These are phyloP conservation scores for Eustalomyia histrio DNA, from an alignment of 2,888 invertebrate genomes.

Conservation along the genomic window DNA sequence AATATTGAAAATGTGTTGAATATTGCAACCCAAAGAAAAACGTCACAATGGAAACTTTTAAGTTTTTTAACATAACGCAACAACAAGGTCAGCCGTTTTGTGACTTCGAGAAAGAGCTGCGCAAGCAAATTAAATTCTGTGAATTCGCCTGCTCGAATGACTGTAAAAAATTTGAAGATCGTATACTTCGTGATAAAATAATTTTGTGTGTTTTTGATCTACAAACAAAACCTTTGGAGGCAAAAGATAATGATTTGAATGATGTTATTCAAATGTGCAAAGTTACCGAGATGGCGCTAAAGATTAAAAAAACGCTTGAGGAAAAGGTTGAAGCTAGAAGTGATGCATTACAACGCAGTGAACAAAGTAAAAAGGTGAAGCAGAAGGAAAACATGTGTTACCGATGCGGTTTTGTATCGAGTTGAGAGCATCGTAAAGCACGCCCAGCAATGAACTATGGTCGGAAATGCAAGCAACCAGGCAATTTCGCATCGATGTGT, in stretches of 20 bases:
- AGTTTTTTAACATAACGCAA: constrained; percentile 28
- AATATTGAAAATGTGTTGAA: too few relatives aligned
- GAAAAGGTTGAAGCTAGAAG: background rate
- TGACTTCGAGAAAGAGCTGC: constrained; percentile 31
- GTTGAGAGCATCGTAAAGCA: background rate
- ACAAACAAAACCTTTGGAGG: too few relatives aligned
- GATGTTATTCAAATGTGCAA: too few relatives aligned
- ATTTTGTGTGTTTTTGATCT: constrained; percentile 9
- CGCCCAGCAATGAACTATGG: constrained; percentile 15
- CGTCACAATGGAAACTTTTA: constrained; percentile 10
- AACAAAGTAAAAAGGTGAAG: constrained; percentile 5
- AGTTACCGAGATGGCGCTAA: too few relatives aligned
- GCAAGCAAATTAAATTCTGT: constrained; percentile 32
- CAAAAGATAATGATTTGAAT: too few relatives aligned
- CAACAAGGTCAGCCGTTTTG: constrained; percentile 35
- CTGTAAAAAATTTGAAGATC: constrained; percentile 25
- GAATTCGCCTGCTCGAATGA: background rate
- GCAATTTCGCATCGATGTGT: constrained; percentile 20
- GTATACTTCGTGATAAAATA: constrained; percentile 27
- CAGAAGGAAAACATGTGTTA: constrained; percentile 9
- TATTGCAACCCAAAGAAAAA: too few relatives aligned
- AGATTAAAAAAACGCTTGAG: constrained; percentile 1
- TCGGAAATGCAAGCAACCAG: constrained; percentile 6
- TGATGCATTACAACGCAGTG: constrained; percentile 2
- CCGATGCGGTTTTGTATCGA: constrained; percentile 12